Base-by-base conservation (phyloP, 1,140 invertebrate genomes). In the Streblospio benedicti region DNA sequence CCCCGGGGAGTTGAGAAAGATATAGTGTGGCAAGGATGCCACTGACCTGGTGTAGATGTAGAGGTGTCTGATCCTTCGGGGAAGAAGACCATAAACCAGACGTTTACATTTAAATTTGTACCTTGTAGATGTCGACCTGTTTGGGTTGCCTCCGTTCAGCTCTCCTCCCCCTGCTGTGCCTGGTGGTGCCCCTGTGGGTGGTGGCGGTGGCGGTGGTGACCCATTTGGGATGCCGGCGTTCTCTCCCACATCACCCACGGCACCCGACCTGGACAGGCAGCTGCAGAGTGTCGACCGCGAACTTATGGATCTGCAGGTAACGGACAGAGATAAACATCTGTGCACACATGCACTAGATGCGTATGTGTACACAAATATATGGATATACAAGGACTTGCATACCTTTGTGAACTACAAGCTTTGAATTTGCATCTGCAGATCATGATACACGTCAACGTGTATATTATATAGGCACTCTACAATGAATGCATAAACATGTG, bases 151-250 rank as follows among this genome's bases (percentile, higher is more conserved):
- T 9, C 61, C 61, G 16, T 59, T 59, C 56, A 49, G 6, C 28
- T 18, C 12, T 52, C 9, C 25, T 9, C 4, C 43, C 18, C 23
- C 27, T 27, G 14, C 18, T 16, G 6, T 16, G 6, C 25, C 50
- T 4, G 14, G n/a, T 59, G 16, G n/a, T 30, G n/a, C 30, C 6
- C 20, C 31, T 4, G n/a, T 45, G 9, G 47, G 12, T 0, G 3
- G 27, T 12, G 20, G 27, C 4, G 20, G 20, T 12, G 6, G 51
- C 16, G 35, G 18, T 28, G 52, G 60, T 14, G 83, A 84, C 71
- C 81, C 82, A 2, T 92, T 92, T 72, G 90, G 90, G 65, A 91
- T 91, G 83, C 85, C 85, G 23, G 86, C 87, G 68, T 88, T 88
- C 69, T 81, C 79, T 52, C 77, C 78, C 14, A 66, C 75, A 5